Percentiles rank a stretch among this genome's conserved stretches.
Evolutionary conservation across 2,888 invertebrate genomes (phyloP).

Genomic region (Cylloceria caligata): DNA sequence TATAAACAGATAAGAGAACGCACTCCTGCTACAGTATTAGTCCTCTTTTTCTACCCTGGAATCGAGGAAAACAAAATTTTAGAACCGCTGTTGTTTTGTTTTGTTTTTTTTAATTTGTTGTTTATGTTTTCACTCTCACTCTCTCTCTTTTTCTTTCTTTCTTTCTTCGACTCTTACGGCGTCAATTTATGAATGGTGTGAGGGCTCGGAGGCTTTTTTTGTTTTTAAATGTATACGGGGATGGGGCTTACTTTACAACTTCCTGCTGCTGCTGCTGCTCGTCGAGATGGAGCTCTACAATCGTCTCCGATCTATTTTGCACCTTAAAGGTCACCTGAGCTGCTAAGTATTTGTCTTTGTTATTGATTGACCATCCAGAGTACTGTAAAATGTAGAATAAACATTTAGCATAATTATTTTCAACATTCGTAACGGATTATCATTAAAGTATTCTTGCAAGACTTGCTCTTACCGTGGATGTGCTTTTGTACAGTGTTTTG

Average conservation of each 20-base stretch:
- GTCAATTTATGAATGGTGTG: constrained; percentile 54
- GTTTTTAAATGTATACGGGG: constrained; percentile 14
- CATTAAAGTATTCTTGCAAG: constrained; percentile 1
- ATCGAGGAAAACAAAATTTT: constrained; percentile 69
- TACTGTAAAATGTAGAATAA: constrained; percentile 80
- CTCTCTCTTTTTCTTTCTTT: constrained; percentile 5
- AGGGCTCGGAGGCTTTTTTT: constrained; percentile 51
- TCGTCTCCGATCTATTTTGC: constrained; percentile 85
- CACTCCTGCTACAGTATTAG: constrained; percentile 76
- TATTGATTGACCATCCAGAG: constrained; percentile 85
- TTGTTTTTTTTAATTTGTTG: background rate
- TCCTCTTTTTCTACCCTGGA: constrained; percentile 82
- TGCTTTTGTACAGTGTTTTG: constrained; percentile 85
- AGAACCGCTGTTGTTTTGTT: constrained; percentile 35
- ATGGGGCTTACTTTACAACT: constrained; percentile 79
- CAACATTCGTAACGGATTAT: background rate
- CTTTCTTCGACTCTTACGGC: constrained; percentile 31
- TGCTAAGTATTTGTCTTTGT: constrained; percentile 85
- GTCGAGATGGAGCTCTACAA: constrained; percentile 85
- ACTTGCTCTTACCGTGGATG: constrained; percentile 85
- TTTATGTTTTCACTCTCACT: constrained; percentile 41
- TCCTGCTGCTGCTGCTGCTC: constrained; percentile 78
- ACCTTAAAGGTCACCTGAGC: constrained; percentile 85
- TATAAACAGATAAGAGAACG: constrained; percentile 79
- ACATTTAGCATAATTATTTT: background rate